Evolutionary conservation across 2,888 invertebrate genomes (phyloP).

Genomic region (Lithophane socia): DNA sequence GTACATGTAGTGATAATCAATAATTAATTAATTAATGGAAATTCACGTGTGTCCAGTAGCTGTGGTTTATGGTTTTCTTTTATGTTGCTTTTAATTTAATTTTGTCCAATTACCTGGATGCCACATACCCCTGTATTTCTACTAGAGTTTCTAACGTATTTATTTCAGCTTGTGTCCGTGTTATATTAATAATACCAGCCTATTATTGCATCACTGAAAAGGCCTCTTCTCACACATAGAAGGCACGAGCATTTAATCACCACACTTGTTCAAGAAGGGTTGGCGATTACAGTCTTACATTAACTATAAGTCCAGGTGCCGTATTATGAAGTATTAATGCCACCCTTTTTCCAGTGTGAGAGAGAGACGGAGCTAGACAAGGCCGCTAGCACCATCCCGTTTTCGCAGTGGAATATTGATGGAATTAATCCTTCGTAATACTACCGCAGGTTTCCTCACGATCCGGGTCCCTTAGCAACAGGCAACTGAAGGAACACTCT

Average conservation of each 20-base stretch:
- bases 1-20: too few relatives aligned
- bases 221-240: not conserved
- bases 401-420: too few relatives aligned
- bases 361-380: too few relatives aligned
- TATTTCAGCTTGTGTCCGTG: not conserved
- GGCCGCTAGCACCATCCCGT: too few relatives aligned
- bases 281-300: not conserved
- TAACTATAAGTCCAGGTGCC: not conserved
- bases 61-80: constrained; percentile 12
- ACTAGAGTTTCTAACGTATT: not conserved
- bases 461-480: too few relatives aligned
- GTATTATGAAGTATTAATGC: too few relatives aligned
- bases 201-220: not conserved
- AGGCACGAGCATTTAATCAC: not conserved
- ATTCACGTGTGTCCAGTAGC: constrained; percentile 2
- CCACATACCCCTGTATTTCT: not conserved
- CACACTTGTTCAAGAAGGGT: not conserved
- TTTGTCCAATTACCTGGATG: not conserved
- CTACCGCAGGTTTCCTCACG: too few relatives aligned
- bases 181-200: not conserved
- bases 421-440: too few relatives aligned
- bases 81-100: constrained; percentile 1
- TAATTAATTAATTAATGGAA: too few relatives aligned
- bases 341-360: too few relatives aligned
- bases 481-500: too few relatives aligned